A percentile compares a stretch with the other conserved stretches of the same genome.
These are phyloP conservation scores for Rapana venosa DNA, from an alignment of 2,888 invertebrate species.

Conservation along the genomic window DNA sequence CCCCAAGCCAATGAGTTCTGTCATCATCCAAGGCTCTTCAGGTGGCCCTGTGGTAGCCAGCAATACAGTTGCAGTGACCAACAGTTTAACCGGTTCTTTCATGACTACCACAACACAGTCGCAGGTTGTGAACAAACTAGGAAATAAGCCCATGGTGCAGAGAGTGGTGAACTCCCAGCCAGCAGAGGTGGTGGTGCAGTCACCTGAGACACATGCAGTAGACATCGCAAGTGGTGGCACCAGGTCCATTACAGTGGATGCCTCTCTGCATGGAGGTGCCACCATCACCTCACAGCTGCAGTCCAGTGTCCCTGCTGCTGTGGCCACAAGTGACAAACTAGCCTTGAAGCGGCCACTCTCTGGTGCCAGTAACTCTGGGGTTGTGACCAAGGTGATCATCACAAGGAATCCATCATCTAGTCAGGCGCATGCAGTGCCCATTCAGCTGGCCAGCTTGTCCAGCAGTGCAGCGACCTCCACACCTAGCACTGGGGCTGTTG, in stretches of 20 bases:
- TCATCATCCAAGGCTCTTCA: conserved; percentile 32
- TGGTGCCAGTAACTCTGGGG: conserved; percentile 58
- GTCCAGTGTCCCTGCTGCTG: conserved; percentile 19
- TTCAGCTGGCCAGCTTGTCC: conserved; percentile 55
- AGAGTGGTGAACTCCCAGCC: conserved; percentile 17
- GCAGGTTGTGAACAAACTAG: not conserved
- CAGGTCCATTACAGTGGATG: conserved; percentile 32
- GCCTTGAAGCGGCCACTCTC: conserved; percentile 53
- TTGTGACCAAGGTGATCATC: conserved; percentile 77
- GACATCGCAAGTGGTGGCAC: conserved; percentile 17
- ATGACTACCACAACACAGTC: not conserved
- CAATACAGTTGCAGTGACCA: not conserved
- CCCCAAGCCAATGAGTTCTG: conserved; percentile 42
- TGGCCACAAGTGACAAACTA: conserved; percentile 48
- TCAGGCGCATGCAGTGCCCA: conserved; percentile 71
- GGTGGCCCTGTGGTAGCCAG: conserved; percentile 30
- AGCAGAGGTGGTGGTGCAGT: conserved; percentile 21
- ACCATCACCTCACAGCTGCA: conserved; percentile 35
- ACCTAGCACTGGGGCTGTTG: conserved; percentile 49
- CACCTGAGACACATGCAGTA: not conserved
- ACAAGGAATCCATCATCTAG: conserved; percentile 73
- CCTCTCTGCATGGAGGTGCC: conserved; percentile 22
- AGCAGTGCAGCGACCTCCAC: conserved; percentile 41
- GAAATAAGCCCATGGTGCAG: conserved; percentile 28
- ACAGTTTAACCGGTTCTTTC: conserved; percentile 5